Base-by-base conservation (phyloP, 2,888 invertebrate genomes). In the Lissonota sp. region DNA sequence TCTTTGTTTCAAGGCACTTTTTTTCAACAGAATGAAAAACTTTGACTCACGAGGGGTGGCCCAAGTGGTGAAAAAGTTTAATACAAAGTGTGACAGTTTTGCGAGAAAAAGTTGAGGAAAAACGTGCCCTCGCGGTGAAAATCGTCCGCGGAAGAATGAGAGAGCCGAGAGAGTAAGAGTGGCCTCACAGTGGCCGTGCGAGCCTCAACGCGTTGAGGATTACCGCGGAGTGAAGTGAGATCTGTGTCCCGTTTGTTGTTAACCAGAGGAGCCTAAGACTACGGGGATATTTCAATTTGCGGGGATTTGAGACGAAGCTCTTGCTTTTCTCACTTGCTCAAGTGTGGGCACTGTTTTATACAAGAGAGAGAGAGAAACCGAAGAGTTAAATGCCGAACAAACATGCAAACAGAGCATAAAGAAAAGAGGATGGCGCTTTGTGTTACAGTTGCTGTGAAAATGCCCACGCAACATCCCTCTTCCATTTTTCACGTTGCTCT, bases 201-300 rank as follows among this genome's bases (percentile, higher is more conserved):
- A 83, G 77, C 82, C 81, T 63, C 42, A 10, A 5, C 7, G 7
- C 12, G 49, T 62, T 51, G 80, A 67, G 86, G 88, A 88, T 88
- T 89, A 89, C 84, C 86, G 26, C 26, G 73, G 83, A 85, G 86
- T 84, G 86, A 87, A 87, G 87, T 84, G 88, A 88, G 87, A 88
- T 87, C 87, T 87, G 26, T 26, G 88, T 87, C 87, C 83, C 82
- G 87, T 87, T 88, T 90, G 87, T 90, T 90, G 90, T 90, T 90
- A 90, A 89, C 88, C 87, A 88, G 87, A 82, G 79, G 76, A 83
- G 79, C 83, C 82, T 85, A 87, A 89, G 89, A 87, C 87, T 86
- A 85, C 79, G 82, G 86, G 85, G 89, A 89, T 89, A 89, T 89
- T 89, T 89, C 90, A 89, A 89, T 89, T 89, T 89, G 86, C 85